A percentile compares a stretch with the other conserved stretches of the same genome.
Evolutionary conservation across 2,797 vertebrate species (phyloP).

Genomic region (Aratinga solstitialis): DNA sequence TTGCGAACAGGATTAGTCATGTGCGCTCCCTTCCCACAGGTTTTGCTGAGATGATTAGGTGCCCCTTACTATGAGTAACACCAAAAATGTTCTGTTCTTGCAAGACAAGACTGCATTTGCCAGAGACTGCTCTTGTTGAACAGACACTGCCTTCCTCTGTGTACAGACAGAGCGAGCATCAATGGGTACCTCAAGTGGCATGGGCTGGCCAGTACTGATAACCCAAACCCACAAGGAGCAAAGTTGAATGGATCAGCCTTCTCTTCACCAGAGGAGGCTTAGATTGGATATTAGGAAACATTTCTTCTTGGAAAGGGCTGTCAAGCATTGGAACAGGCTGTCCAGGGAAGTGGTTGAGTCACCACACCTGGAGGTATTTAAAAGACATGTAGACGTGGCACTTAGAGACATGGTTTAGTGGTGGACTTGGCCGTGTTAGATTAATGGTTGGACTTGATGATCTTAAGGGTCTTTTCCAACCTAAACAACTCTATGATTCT

Average conservation of each 20-base stretch:
- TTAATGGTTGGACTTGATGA: neutral
- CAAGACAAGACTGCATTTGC: neutral
- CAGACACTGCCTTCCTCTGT: neutral
- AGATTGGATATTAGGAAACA: neutral
- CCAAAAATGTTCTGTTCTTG: neutral
- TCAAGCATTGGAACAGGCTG: neutral
- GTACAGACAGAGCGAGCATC: accelerated
- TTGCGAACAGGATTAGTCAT: neutral
- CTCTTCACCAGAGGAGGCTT: neutral
- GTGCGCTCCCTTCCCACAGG: neutral
- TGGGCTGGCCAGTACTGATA: neutral
- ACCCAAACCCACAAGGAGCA: neutral
- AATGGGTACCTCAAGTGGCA: neutral
- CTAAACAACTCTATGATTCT: neutral
- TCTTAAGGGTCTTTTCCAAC: neutral
- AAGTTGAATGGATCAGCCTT: neutral
- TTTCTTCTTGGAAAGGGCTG: neutral
- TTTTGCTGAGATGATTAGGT: neutral
- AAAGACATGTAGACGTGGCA: neutral
- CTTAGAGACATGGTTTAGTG: neutral
- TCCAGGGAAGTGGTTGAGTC: neutral
- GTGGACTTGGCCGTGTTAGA: neutral
- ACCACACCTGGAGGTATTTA: neutral
- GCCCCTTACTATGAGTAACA: neutral
- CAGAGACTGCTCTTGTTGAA: neutral